A percentile compares a stretch with the other conserved stretches of the same genome.
These are phyloP conservation scores for Rhizomys pruinosus DNA, from an alignment of 2,113 vertebrate species.

Conservation along the genomic window DNA sequence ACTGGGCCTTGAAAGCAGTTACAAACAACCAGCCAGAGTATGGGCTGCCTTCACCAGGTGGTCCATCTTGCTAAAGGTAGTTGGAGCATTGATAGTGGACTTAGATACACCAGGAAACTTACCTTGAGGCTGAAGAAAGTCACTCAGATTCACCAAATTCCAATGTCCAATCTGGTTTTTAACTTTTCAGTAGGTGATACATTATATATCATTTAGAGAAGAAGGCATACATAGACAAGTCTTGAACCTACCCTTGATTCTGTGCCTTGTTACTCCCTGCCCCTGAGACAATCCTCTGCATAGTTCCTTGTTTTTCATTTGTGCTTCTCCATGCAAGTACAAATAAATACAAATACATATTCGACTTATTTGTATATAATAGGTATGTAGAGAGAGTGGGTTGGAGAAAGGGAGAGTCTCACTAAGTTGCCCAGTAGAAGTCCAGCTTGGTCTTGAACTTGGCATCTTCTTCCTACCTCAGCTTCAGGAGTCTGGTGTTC, in stretches of 20 bases:
- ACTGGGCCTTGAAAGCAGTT: slow-evolving; percentile 42
- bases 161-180: slow-evolving; percentile 13
- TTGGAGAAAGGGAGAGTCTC: background rate
- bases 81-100: background rate
- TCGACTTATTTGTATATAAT: background rate
- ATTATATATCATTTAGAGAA: background rate
- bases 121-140: slow-evolving; percentile 17
- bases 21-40: background rate
- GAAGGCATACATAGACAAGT: background rate
- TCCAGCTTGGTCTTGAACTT: background rate
- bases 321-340: background rate
- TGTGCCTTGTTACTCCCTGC: background rate
- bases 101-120: background rate
- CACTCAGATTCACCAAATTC: slow-evolving; percentile 1
- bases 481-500: background rate
- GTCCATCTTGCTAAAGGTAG: background rate
- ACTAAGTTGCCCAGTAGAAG: background rate
- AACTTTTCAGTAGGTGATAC: background rate
- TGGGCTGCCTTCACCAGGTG: background rate
- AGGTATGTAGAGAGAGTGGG: background rate
- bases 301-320: background rate
- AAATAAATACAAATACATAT: background rate
- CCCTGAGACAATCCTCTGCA: background rate
- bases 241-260: background rate
- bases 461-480: background rate